Conservation (phyloP, 2,113 vertebrate species). For the Halcyon senegalensis region DNA sequence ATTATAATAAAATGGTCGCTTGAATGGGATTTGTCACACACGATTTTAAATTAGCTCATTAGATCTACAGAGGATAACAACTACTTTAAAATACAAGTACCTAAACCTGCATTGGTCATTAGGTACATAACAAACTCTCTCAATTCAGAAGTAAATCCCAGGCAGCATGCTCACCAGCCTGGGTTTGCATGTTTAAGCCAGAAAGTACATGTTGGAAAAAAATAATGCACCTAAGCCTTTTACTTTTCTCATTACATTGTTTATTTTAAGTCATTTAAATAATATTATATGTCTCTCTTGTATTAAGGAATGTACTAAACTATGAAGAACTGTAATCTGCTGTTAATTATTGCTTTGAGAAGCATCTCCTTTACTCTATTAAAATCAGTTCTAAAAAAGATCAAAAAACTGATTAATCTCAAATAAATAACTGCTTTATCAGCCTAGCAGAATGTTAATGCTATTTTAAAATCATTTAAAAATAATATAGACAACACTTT, state of each 20-base stretch:
- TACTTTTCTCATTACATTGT: not conserved
- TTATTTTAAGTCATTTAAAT: not conserved
- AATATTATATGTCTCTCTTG: not conserved
- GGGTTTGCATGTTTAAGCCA: not conserved
- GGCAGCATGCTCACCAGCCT: not conserved
- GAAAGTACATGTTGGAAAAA: not conserved
- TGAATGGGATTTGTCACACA: constrained; percentile 2
- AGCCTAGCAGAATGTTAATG: not conserved
- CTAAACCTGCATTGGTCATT: not conserved
- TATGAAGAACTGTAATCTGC: not conserved
- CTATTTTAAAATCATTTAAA: not conserved
- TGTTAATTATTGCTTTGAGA: not conserved
- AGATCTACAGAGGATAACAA: not conserved
- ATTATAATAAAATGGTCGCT: not conserved
- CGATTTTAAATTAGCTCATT: not conserved
- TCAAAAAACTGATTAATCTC: not conserved
- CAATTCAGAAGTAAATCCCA: not conserved
- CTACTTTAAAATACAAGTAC: not conserved
- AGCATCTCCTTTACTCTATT: not conserved
- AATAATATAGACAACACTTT: not conserved
- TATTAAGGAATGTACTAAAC: not conserved
- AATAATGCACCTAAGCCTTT: not conserved
- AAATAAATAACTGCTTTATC: not conserved
- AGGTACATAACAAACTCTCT: not conserved
- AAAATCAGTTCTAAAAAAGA: not conserved